A percentile compares a stretch with the other conserved stretches of the same genome.
These are phyloP conservation scores for Ovis aries DNA, from an alignment of 2,113 vertebrate genomes.

Conservation along the genomic window DNA sequence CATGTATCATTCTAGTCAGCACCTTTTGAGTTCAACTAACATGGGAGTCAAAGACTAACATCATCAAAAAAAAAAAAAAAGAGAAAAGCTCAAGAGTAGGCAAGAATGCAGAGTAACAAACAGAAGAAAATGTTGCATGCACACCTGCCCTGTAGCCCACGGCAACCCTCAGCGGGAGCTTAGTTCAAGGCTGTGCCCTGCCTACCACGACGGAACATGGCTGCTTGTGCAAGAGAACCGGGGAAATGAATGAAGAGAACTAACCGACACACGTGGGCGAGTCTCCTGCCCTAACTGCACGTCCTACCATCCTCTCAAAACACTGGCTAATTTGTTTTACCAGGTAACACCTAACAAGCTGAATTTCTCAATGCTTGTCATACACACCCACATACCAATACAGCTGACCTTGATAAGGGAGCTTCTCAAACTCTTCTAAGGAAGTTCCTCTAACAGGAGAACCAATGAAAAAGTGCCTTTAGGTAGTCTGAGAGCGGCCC, in stretches of 20 bases:
- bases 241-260: background rate
- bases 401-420: background rate
- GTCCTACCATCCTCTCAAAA: background rate
- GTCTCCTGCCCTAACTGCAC: background rate
- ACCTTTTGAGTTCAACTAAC: background rate
- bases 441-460: background rate
- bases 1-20: background rate
- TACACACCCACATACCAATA: background rate
- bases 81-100: background rate
- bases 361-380: background rate
- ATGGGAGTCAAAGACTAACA: background rate
- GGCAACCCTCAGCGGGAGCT: background rate
- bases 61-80: background rate
- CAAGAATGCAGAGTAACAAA: background rate
- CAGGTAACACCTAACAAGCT: background rate
- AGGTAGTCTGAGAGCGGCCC: background rate
- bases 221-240: background rate
- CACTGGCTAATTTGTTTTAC: background rate
- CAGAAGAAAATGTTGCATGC: fast-evolving
- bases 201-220: background rate
- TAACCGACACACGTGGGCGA: background rate
- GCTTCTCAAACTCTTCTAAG: background rate
- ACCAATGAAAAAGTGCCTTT: background rate
- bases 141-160: background rate
- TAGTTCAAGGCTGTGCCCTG: background rate